phyloP scores from a whole-genome alignment of 2,797 vertebrate genomes.

The Champsocephalus esox region DNA sequence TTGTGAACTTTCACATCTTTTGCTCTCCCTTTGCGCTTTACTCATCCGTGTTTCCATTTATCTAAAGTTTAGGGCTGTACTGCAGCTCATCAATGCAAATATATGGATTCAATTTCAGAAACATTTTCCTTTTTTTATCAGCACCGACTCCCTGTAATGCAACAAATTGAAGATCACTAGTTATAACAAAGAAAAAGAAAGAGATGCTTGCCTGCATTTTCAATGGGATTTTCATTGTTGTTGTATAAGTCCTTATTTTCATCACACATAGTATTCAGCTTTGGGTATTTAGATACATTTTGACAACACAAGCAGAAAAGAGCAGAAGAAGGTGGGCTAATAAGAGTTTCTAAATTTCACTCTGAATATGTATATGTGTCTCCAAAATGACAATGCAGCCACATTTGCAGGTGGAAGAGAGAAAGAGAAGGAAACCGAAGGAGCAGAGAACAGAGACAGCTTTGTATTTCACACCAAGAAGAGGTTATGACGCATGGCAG shows the following conservation, averaged over 20 bases:
- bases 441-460: conserved; percentile 15
- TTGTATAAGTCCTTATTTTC: conserved; percentile 1
- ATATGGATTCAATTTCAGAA: conserved; percentile 41
- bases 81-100: conserved; percentile 50
- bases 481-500: conserved; percentile 54
- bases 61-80: conserved; percentile 5
- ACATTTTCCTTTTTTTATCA: conserved; percentile 33
- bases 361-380: conserved; percentile 12
- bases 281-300: conserved; percentile 6
- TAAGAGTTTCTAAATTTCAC: conserved; percentile 11
- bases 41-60: conserved; percentile 25
- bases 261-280: not conserved
- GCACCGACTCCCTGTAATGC: conserved; percentile 9
- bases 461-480: conserved; percentile 62
- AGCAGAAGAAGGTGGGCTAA: conserved; percentile 28
- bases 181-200: conserved; percentile 10
- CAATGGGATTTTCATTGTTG: not conserved
- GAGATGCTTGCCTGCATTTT: not conserved
- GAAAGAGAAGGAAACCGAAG: conserved; percentile 21
- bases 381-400: conserved; percentile 3
- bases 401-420: conserved; percentile 29
- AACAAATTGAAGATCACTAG: conserved; percentile 36
- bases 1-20: conserved; percentile 21
- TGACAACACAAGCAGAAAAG: conserved; percentile 3
- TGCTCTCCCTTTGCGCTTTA: conserved; percentile 10